Evolutionary conservation across 2,888 invertebrate genomes (phyloP), one percentile per base, ranked within the genome.

Genomic region (Cryptus viduatorius): DNA sequence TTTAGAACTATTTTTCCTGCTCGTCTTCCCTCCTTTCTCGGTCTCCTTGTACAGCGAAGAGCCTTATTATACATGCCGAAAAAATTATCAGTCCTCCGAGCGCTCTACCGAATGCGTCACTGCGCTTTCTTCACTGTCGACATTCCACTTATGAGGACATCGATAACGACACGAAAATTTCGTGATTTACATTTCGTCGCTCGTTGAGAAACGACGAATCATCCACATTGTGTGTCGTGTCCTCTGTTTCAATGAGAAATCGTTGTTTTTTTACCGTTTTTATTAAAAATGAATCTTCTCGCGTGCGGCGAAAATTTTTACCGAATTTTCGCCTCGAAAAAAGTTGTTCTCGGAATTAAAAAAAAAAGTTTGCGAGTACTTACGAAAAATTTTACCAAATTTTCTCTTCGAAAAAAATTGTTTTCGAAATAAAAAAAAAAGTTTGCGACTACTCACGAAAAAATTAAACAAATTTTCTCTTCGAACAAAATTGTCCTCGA

Each of bases 111-210:
- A 7, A 24, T 65, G 73, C 78, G 81, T 84, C 78, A 84, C 56
- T 7, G 69, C 29, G 82, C 81, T 82, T 79, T 71, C 79, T 78
- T 82, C 78, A 59, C 44, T 65, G 75, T 82, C 37, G 75, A 71
- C 82, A 71, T 56, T 82, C 65, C 82, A 82, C 78, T 84, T 84
- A 84, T 65, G 79, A 84, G 48, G 24, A 42, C 65, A 29, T 50
- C 71, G 84, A 82, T 84, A 84, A 84, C 64, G 46, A 71, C 4
- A 56, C 53, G 48, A 64, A 76, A 79, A 72, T 4, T 59, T 72
- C 44, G 59, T 72, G 44, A 59, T 44, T 14, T 29, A 19, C 29
- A 59, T 4, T 44, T 3, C 16, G 53, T 19, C 24, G 42, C 56
- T 19, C n/a, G 42, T 19, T 7, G 48, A 68, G 14, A 29, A 56